Evolutionary conservation across 2,113 vertebrate species (phyloP).

Genomic region (Daboia siamensis): DNA sequence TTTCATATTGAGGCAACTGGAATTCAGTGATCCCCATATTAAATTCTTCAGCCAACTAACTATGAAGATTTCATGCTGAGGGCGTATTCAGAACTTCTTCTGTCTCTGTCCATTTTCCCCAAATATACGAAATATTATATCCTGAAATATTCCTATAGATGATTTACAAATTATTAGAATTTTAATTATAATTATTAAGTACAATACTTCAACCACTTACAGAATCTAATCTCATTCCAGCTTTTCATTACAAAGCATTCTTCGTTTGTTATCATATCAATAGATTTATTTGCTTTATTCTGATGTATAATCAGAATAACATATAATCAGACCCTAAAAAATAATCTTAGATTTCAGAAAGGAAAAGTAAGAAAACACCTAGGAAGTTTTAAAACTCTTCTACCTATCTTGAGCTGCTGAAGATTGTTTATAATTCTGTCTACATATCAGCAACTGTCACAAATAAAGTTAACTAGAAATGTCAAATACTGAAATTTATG

Average conservation of each 20-base stretch:
- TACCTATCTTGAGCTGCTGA: slow-evolving; percentile 35
- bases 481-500: slow-evolving; percentile 64
- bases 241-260: slow-evolving; percentile 41
- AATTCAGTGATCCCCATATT: neutral
- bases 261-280: slow-evolving; percentile 44
- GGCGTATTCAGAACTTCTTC: slow-evolving; percentile 8
- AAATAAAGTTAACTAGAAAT: slow-evolving; percentile 65
- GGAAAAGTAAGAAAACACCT: slow-evolving; percentile 34
- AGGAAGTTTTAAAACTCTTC: slow-evolving; percentile 54
- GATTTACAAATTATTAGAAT: neutral
- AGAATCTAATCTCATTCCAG: slow-evolving; percentile 32
- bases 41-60: neutral
- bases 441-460: slow-evolving; percentile 60
- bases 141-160: neutral
- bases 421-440: slow-evolving; percentile 64
- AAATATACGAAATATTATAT: neutral
- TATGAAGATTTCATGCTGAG: neutral
- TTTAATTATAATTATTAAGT: slow-evolving; percentile 36
- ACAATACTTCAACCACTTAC: slow-evolving; percentile 37
- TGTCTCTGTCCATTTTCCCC: neutral
- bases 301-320: neutral
- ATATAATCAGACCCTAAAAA: slow-evolving; percentile 50
- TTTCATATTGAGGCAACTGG: neutral
- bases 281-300: slow-evolving; percentile 57
- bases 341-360: slow-evolving; percentile 49